Percentiles rank a stretch among this genome's conserved stretches.
Conservation (phyloP, 2,888 invertebrate species). For the Synanthedon tipuliformis region DNA sequence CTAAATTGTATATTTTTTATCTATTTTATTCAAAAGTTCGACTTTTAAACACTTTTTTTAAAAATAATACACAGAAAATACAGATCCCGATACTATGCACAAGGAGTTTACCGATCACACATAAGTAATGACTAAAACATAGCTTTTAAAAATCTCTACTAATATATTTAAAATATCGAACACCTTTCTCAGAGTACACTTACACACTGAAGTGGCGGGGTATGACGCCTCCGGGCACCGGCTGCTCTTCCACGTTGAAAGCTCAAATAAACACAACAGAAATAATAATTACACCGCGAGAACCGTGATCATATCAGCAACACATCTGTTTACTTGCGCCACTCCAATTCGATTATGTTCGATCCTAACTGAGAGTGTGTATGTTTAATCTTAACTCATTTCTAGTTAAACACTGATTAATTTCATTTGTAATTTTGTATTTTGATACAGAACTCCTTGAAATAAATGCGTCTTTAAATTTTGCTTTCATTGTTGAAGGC, state of each 20-base stretch:
- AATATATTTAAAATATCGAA: constrained; percentile 1
- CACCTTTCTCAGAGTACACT: constrained; percentile 6
- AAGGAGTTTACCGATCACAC: too few species aligned
- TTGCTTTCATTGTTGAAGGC: too few species aligned
- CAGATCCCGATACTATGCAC: too few species aligned
- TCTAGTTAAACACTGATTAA: not conserved
- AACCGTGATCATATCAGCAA: constrained; percentile 9
- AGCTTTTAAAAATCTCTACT: not conserved
- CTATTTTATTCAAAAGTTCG: too few species aligned
- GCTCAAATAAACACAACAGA: constrained; percentile 33
- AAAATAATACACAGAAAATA: too few species aligned
- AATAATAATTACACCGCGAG: constrained; percentile 28
- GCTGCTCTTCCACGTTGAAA: constrained; percentile 12
- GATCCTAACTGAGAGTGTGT: not conserved
- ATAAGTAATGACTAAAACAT: not conserved
- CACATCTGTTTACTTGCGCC: constrained; percentile 19
- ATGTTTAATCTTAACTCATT: not conserved
- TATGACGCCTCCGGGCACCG: not conserved
- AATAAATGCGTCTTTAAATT: too few species aligned
- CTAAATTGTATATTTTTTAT: too few species aligned
- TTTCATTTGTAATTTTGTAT: too few species aligned
- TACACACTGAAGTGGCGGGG: constrained; percentile 11
- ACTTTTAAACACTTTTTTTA: too few species aligned
- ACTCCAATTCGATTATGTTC: not conserved
- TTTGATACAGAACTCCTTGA: too few species aligned